A percentile compares a stretch with the other conserved stretches of the same genome.
These are phyloP conservation scores for Drosophila nigritarsus DNA, from an alignment of 2,888 invertebrate genomes.

Conservation along the genomic window DNA sequence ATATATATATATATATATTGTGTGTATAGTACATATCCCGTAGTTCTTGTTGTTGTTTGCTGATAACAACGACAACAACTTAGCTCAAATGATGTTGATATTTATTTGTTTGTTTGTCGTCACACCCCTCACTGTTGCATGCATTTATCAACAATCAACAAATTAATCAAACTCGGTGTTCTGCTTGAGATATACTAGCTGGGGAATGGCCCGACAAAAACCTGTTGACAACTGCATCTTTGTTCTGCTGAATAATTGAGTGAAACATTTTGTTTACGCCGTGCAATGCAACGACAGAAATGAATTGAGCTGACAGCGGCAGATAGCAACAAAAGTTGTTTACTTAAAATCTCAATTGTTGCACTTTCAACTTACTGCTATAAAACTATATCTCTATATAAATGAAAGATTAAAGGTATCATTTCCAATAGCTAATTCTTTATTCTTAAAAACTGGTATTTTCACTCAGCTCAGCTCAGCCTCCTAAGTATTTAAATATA, in stretches of 20 bases:
- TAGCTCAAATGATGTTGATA: slow-evolving; percentile 46
- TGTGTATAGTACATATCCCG: slow-evolving; percentile 11
- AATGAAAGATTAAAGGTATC: not conserved
- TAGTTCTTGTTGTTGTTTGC: slow-evolving; percentile 39
- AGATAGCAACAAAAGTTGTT: not conserved
- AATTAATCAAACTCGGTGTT: slow-evolving; percentile 41
- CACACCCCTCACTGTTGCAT: not conserved
- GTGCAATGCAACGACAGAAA: not conserved
- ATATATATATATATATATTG: slow-evolving; percentile 1
- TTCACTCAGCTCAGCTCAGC: not conserved
- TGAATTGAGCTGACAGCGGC: not conserved
- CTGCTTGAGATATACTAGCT: slow-evolving; percentile 5
- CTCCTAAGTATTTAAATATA: not conserved
- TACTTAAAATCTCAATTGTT: not conserved
- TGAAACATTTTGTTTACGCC: slow-evolving; percentile 16
- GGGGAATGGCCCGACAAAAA: slow-evolving; percentile 2
- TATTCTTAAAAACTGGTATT: not conserved
- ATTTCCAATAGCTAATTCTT: not conserved
- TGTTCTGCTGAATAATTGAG: slow-evolving; percentile 16
- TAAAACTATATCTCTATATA: not conserved
- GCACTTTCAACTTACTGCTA: not conserved
- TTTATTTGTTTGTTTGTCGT: slow-evolving; percentile 66
- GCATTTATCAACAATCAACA: slow-evolving; percentile 29
- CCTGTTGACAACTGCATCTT: slow-evolving; percentile 24
- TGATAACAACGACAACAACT: slow-evolving; percentile 49